A percentile compares a stretch with the other conserved stretches of the same genome.
Conservation (phyloP, 2,888 invertebrate genomes). For the Alloplasta piceator region DNA sequence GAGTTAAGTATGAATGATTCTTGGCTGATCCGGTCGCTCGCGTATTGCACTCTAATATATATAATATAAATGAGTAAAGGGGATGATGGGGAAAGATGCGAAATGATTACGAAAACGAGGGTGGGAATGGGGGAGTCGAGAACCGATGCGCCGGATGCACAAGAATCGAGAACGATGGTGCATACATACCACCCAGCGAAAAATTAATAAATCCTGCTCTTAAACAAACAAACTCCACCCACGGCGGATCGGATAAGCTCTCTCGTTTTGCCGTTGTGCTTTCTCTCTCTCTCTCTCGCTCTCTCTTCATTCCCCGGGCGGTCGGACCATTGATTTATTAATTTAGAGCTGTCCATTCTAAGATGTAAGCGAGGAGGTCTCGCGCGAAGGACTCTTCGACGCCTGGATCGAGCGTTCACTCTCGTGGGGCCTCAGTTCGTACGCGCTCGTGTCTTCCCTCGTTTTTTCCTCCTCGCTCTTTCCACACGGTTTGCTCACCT, state of each 20-base stretch:
- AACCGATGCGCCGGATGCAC: slow-evolving; percentile 60
- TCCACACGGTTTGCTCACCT: slow-evolving; percentile 50
- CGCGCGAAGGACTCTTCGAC: slow-evolving; percentile 53
- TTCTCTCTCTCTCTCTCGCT: slow-evolving; percentile 39
- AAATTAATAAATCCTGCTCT: slow-evolving; percentile 83
- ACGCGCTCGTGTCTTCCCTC: slow-evolving; percentile 49
- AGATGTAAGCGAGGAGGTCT: slow-evolving; percentile 70
- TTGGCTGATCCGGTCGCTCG: too few species aligned
- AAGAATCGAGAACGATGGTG: slow-evolving; percentile 64
- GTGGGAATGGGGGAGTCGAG: slow-evolving; percentile 50
- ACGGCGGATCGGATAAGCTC: slow-evolving; percentile 81
- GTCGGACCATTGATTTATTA: slow-evolving; percentile 81
- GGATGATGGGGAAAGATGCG: slow-evolving; percentile 47
- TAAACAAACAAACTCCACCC: slow-evolving; percentile 83
- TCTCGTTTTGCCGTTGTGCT: slow-evolving; percentile 52
- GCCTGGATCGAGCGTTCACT: slow-evolving; percentile 69
- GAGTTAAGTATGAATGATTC: too few species aligned
- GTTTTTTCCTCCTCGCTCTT: slow-evolving; percentile 38
- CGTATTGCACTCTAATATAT: too few species aligned
- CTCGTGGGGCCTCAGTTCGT: slow-evolving; percentile 50
- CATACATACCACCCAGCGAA: slow-evolving; percentile 80
- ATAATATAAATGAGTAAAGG: slow-evolving; percentile 1
- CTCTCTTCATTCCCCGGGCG: slow-evolving; percentile 49
- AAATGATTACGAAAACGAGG: slow-evolving; percentile 66
- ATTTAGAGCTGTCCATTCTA: slow-evolving; percentile 83